Percentiles rank a stretch among this genome's conserved stretches.
Conservation (phyloP, 2,888 invertebrate species). For the Cheilosia variabilis region DNA sequence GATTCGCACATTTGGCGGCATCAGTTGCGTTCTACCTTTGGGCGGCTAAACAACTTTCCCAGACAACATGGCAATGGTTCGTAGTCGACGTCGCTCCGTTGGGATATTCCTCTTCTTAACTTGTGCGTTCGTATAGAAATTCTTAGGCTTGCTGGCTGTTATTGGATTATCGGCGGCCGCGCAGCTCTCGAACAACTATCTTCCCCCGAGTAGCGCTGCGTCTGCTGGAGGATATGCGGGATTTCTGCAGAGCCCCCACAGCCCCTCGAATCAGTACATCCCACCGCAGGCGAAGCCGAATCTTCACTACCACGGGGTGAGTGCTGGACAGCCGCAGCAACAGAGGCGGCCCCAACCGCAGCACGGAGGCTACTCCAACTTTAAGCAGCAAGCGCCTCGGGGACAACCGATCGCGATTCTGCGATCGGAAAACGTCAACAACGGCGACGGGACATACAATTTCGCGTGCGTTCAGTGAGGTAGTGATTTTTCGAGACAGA, state of each 20-base stretch:
- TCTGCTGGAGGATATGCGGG: constrained; percentile 76
- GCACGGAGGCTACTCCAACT: constrained; percentile 64
- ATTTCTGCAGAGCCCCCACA: constrained; percentile 75
- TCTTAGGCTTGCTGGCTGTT: constrained; percentile 49
- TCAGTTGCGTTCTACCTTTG: constrained; percentile 70
- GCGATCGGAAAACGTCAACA: constrained; percentile 86
- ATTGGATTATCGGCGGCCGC: constrained; percentile 77
- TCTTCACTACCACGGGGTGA: constrained; percentile 79
- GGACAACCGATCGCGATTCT: constrained; percentile 86
- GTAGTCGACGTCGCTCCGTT: constrained; percentile 6
- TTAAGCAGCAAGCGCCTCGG: constrained; percentile 80
- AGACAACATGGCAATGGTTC: constrained; percentile 64
- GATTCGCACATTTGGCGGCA: constrained; percentile 59
- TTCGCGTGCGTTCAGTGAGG: constrained; percentile 85
- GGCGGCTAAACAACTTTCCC: constrained; percentile 58
- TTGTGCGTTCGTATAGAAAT: constrained; percentile 41
- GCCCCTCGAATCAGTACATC: constrained; percentile 69
- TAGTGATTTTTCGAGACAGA: background rate
- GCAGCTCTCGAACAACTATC: constrained; percentile 79
- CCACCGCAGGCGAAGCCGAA: constrained; percentile 77
- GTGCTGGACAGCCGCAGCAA: constrained; percentile 57
- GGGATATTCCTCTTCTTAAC: constrained; percentile 12
- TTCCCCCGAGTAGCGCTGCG: constrained; percentile 79
- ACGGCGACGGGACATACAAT: constrained; percentile 87
- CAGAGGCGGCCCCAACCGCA: constrained; percentile 30